These are phyloP conservation scores for Thereva nobilitata DNA, from an alignment of 2,888 invertebrate genomes.

Conservation along the genomic window DNA sequence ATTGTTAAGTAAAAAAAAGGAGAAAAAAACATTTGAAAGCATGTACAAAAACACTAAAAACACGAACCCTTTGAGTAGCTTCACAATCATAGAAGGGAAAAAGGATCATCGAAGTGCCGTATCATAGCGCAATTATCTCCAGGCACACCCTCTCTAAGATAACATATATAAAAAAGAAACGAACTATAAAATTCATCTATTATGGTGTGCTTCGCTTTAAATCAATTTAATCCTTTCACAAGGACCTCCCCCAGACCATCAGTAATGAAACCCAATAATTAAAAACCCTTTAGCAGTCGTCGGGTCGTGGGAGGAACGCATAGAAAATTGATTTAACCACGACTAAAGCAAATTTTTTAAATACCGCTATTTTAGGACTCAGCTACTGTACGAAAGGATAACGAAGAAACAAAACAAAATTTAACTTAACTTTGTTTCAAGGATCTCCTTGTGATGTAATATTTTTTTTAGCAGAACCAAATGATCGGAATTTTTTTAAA, in stretches of 20 bases:
- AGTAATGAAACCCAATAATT: conserved; percentile 15
- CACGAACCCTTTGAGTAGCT: too few species aligned
- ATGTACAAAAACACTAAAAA: too few species aligned
- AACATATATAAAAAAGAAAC: neutral
- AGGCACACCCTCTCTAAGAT: neutral
- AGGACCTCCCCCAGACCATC: conserved; percentile 11
- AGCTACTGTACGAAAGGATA: neutral
- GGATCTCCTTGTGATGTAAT: too few species aligned
- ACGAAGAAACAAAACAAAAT: too few species aligned
- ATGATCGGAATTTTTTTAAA: too few species aligned
- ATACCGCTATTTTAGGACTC: neutral
- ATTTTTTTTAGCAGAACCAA: too few species aligned
- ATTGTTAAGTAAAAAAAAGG: too few species aligned
- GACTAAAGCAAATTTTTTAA: conserved; percentile 4
- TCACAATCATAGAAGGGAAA: neutral
- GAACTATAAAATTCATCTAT: too few species aligned
- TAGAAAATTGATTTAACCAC: conserved; percentile 16
- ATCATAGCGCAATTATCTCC: neutral
- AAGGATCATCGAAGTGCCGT: neutral
- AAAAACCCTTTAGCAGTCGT: conserved; percentile 14
- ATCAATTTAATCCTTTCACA: conserved; percentile 23
- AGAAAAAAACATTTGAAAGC: too few species aligned
- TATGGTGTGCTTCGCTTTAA: conserved; percentile 21
- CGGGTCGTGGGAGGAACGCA: neutral
- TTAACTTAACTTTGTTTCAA: too few species aligned